Evolutionary conservation across 2,797 vertebrate species (phyloP).

Genomic region (Coccyzus lansbergi): DNA sequence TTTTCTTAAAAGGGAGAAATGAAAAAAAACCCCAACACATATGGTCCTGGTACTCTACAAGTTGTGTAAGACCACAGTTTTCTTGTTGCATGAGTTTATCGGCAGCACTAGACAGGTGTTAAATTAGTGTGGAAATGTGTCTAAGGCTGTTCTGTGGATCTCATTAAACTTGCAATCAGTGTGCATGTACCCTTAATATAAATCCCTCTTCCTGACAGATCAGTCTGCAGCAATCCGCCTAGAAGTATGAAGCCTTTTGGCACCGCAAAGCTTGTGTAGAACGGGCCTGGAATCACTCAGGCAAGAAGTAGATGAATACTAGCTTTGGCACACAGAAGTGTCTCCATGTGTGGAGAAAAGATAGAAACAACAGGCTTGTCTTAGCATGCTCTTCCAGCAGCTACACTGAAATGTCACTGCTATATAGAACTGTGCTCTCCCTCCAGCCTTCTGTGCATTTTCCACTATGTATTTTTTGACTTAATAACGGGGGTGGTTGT

Average conservation of each 20-base stretch:
- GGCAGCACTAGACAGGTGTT: not conserved
- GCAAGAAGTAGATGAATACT: not conserved
- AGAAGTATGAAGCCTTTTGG: not conserved
- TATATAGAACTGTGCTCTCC: not conserved
- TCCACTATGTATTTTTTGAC: not conserved
- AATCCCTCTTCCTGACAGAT: not conserved
- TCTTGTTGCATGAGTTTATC: not conserved
- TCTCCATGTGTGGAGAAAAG: not conserved
- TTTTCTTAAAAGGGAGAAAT: not conserved
- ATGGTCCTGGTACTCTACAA: not conserved
- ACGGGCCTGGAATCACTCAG: not conserved
- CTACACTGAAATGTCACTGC: not conserved
- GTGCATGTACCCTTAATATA: not conserved
- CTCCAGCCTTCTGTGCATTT: not conserved
- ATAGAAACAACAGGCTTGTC: slow-evolving; percentile 7
- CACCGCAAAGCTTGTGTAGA: not conserved
- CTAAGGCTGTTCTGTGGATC: not conserved
- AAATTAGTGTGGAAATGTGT: not conserved
- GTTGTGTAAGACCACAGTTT: not conserved
- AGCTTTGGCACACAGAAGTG: not conserved
- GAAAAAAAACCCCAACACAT: not conserved
- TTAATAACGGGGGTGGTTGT: not conserved
- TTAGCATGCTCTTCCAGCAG: not conserved
- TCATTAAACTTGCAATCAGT: not conserved
- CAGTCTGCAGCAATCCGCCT: not conserved